Base-by-base conservation (phyloP, 2,797 vertebrate genomes). In the Phoeniculus purpureus region DNA sequence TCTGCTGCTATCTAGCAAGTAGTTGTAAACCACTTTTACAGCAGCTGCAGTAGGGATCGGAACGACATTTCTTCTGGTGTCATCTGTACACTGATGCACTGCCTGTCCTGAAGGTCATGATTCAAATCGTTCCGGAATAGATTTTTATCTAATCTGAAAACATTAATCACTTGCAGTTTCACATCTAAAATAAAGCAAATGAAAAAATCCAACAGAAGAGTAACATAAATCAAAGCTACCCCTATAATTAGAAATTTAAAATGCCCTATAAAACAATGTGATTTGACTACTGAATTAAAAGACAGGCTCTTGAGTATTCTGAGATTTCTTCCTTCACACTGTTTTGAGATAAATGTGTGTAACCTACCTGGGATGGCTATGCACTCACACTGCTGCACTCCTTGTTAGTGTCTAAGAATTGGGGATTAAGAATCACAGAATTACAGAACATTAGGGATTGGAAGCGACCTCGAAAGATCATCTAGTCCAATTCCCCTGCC, bases 61-160 rank as follows among this genome's bases (percentile, higher is more conserved):
- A 91, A 79, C 56, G 59, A 29, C 72, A 80, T 90, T 43, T 67
- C 86, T 89, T 86, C 76, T 56, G 62, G 89, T 92, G 89, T 72
- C 81, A 51, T 66, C 72, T 60, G 62, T 83, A 72, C 83, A 50
- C 48, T 51, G 70, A 4, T 47, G 31, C 62, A 59, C 81, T 50
- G 37, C 55, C 45, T 88, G 48, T 90, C 73, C 77, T 87, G 88
- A 94, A 94, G 86, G 88, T 92, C 93, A 82, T 29, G 73, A 85
- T 83, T 78, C 84, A 90, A 78, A 73, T 66, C 8, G 32, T 67
- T 65, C 73, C 67, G 59, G 31, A 93, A 66, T 7, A 29, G 20
- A 45, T 67, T 85, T 92, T 90, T 87, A 85, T 81, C 47, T 66
- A 64, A 31, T 43, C 61, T 85, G 61, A 76, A 90, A 87, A 79